These are phyloP conservation scores for Psilopsiagon aymara DNA, from an alignment of 2,113 vertebrate species.

Conservation along the genomic window DNA sequence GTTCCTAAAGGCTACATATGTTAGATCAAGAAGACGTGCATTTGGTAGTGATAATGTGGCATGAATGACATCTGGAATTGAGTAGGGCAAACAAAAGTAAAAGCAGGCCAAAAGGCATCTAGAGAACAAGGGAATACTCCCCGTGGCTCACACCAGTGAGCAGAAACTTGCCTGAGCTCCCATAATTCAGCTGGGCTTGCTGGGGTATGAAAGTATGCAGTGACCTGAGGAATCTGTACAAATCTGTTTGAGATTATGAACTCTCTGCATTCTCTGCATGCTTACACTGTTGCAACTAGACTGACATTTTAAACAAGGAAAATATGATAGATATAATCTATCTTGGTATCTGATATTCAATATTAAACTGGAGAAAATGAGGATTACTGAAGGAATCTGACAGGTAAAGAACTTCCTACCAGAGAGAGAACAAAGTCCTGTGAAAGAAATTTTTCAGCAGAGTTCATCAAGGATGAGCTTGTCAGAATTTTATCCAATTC, in stretches of 20 bases:
- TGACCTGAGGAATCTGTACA: constrained; percentile 43
- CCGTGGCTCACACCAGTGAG: neutral
- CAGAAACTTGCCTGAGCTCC: constrained; percentile 6
- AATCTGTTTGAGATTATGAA: constrained; percentile 62
- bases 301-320: constrained; percentile 46
- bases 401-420: neutral
- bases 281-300: neutral
- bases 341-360: neutral
- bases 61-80: constrained; percentile 45
- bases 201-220: constrained; percentile 12
- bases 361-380: constrained; percentile 19
- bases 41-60: constrained; percentile 33
- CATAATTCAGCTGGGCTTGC: constrained; percentile 25
- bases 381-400: constrained; percentile 8
- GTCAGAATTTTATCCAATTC: neutral
- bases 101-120: constrained; percentile 14
- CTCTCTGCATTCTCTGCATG: neutral
- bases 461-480: neutral
- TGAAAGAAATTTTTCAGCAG: neutral
- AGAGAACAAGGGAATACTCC: constrained; percentile 50
- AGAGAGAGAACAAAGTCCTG: neutral
- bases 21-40: neutral
- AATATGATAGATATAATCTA: constrained; percentile 19
- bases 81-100: constrained; percentile 28
- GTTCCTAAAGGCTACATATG: neutral